Conservation (phyloP, 2,888 invertebrate species). For the Erynnis tages region DNA sequence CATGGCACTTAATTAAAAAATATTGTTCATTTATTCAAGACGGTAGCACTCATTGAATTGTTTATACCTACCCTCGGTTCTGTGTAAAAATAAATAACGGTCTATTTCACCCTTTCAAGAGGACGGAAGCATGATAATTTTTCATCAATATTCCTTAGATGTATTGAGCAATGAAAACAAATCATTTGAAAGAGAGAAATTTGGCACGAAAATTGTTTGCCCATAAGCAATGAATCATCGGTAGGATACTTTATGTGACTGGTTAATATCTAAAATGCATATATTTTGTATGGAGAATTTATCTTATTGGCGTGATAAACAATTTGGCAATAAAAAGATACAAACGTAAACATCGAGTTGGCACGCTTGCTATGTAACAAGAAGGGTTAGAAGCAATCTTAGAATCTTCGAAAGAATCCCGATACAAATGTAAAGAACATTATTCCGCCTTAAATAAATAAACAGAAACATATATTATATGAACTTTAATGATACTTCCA, state of each 20-base stretch:
- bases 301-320: slow-evolving; percentile 8
- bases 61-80: neutral
- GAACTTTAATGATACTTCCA: too few species aligned
- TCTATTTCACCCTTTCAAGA: neutral
- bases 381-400: too few species aligned
- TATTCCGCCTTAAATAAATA: too few species aligned
- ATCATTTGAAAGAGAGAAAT: slow-evolving; percentile 11
- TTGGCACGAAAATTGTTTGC: slow-evolving; percentile 23
- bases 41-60: too few species aligned
- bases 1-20: too few species aligned
- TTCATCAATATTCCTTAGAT: slow-evolving; percentile 25
- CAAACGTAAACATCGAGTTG: neutral
- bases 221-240: slow-evolving; percentile 16
- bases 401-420: too few species aligned
- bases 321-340: slow-evolving; percentile 2
- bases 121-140: slow-evolving; percentile 14
- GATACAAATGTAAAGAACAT: too few species aligned
- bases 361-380: too few species aligned
- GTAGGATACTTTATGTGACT: slow-evolving; percentile 13
- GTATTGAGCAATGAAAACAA: slow-evolving; percentile 23
- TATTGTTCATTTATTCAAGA: too few species aligned
- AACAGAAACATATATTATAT: too few species aligned
- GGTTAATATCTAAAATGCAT: slow-evolving; percentile 8
- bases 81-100: neutral
- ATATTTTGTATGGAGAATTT: slow-evolving; percentile 7